Conservation (phyloP, 2,888 invertebrate species). For the Laothoe populi region DNA sequence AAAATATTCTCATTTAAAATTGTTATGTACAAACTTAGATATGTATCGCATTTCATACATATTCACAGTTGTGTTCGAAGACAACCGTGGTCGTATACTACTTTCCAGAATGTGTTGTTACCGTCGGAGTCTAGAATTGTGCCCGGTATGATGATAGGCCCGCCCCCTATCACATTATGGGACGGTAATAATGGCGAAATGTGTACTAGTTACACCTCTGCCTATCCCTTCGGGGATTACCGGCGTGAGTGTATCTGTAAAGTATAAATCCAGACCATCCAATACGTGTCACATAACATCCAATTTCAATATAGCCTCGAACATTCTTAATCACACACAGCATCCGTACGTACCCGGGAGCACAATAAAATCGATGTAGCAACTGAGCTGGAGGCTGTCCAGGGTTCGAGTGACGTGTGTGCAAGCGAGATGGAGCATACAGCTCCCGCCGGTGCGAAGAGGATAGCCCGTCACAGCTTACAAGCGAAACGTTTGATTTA, state of each 20-base stretch:
- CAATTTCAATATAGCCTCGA: neutral
- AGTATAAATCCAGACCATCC: neutral
- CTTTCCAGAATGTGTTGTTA: no score
- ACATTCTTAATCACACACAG: neutral
- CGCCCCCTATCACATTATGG: no score
- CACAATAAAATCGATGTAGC: constrained; percentile 64
- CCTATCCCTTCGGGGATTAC: no score
- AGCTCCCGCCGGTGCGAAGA: constrained; percentile 40
- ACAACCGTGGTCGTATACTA: no score
- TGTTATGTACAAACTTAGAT: no score
- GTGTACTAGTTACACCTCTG: no score
- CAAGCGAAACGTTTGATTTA: constrained; percentile 37
- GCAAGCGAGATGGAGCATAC: constrained; percentile 33
- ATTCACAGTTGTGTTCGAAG: no score
- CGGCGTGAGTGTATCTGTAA: neutral
- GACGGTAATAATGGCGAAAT: no score
- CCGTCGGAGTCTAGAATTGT: no score
- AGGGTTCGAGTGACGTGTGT: constrained; percentile 37
- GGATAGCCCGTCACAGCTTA: constrained; percentile 34
- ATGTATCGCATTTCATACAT: no score
- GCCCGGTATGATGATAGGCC: no score
- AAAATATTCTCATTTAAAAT: no score
- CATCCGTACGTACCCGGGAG: constrained; percentile 25
- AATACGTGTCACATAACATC: neutral
- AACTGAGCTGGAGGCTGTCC: constrained; percentile 50